Evolutionary conservation across 2,888 invertebrate genomes (phyloP).

Genomic region (Perizoma affinitatum): DNA sequence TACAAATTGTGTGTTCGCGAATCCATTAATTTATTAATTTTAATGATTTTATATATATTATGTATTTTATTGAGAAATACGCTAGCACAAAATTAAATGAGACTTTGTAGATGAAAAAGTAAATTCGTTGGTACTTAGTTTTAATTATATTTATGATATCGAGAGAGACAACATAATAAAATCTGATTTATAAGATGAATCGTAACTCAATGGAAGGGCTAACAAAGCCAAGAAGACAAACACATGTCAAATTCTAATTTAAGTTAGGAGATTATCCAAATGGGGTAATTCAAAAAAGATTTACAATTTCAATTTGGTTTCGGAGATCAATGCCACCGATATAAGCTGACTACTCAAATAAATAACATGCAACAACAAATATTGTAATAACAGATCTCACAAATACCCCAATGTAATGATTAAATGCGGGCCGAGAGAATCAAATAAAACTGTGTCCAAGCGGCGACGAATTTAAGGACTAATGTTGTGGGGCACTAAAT

Average conservation of each 20-base stretch:
- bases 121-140: neutral
- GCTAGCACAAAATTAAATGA: no score
- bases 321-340: slow-evolving; percentile 66
- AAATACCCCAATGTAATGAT: slow-evolving; percentile 46
- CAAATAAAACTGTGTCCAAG: slow-evolving; percentile 60
- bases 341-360: slow-evolving; percentile 69
- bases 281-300: slow-evolving; percentile 51
- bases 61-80: no score
- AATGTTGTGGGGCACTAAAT: slow-evolving; percentile 54
- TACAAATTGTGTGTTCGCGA: slow-evolving; percentile 12
- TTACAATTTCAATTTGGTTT: slow-evolving; percentile 58
- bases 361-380: slow-evolving; percentile 78
- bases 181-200: slow-evolving; percentile 18
- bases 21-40: slow-evolving; percentile 28
- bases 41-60: neutral
- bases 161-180: neutral
- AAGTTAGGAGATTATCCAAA: slow-evolving; percentile 41
- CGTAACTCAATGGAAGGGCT: slow-evolving; percentile 13
- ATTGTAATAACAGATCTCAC: slow-evolving; percentile 73
- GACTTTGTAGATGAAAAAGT: no score
- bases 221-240: slow-evolving; percentile 36
- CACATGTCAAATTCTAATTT: slow-evolving; percentile 38
- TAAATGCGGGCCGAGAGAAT: slow-evolving; percentile 38
- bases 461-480: slow-evolving; percentile 50
- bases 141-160: neutral